Evolutionary conservation across 1,140 invertebrate genomes (phyloP).

Genomic region (Ctenoplectra terminalis): DNA sequence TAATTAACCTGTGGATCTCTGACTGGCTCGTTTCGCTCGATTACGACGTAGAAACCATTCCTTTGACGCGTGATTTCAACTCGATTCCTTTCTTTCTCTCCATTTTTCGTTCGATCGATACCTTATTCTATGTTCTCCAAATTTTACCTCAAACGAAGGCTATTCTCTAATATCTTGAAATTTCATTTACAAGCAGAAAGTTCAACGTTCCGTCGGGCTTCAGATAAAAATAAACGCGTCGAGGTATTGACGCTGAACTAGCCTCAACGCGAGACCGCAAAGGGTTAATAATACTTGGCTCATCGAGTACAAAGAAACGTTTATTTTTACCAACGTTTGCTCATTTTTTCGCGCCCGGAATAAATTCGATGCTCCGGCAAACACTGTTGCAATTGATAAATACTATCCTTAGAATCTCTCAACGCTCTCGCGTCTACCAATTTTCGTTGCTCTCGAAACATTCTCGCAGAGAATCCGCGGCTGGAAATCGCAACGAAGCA

Average conservation of each 20-base stretch:
- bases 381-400: too few species aligned
- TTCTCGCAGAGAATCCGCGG: too few species aligned
- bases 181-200: background rate
- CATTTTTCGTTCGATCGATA: background rate
- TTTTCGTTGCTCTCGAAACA: too few species aligned
- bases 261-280: background rate
- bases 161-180: background rate
- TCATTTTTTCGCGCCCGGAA: background rate
- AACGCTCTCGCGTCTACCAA: too few species aligned
- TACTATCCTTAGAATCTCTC: too few species aligned
- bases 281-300: slow-evolving; percentile 19
- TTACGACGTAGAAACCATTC: background rate
- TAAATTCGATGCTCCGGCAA: background rate
- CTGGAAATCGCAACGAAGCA: too few species aligned
- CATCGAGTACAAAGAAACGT: slow-evolving; percentile 12
- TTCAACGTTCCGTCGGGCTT: slow-evolving; percentile 17
- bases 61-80: background rate
- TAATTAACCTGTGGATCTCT: slow-evolving; percentile 44
- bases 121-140: too few species aligned
- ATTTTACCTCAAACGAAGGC: too few species aligned
- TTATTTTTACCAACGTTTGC: background rate
- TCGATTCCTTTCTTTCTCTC: background rate
- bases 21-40: slow-evolving; percentile 6
- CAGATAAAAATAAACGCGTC: slow-evolving; percentile 15
- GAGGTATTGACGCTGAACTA: slow-evolving; percentile 25